Percentiles rank a stretch among this genome's conserved stretches.
These are phyloP conservation scores for Poecilia latipinna DNA, from an alignment of 2,113 vertebrate genomes.

Conservation along the genomic window DNA sequence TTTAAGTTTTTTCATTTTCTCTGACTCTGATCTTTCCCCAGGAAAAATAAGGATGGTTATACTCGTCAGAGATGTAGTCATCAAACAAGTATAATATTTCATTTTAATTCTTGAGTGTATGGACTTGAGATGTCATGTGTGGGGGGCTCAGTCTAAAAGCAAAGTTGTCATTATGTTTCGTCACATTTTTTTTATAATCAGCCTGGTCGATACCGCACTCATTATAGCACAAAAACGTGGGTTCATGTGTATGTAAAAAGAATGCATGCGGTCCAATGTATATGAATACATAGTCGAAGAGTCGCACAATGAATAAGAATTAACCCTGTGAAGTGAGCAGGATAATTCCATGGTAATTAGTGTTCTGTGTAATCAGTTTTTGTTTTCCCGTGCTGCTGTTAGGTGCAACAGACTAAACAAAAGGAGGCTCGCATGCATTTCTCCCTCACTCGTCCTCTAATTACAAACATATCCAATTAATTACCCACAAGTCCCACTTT, in stretches of 20 bases:
- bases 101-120: not conserved
- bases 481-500: constrained; percentile 75
- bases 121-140: constrained; percentile 4
- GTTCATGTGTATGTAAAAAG: constrained; percentile 6
- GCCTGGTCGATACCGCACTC: constrained; percentile 27
- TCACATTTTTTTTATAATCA: constrained; percentile 7
- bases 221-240: constrained; percentile 19
- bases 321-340: constrained; percentile 73
- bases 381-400: constrained; percentile 70
- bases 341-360: constrained; percentile 80
- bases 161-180: constrained; percentile 20
- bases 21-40: not conserved
- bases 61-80: too few relatives aligned
- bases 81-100: not conserved
- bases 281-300: not conserved
- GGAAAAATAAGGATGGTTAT: not conserved
- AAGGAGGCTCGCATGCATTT: constrained; percentile 61
- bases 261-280: constrained; percentile 6
- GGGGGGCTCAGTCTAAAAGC: constrained; percentile 1
- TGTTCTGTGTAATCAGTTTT: constrained; percentile 80
- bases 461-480: constrained; percentile 85
- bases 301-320: constrained; percentile 47
- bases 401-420: constrained; percentile 75
- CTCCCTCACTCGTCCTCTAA: constrained; percentile 71
- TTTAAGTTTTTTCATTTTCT: not conserved